Evolutionary conservation across 2,797 vertebrate species (phyloP).

Genomic region (Oreonectes daqikongensis): DNA sequence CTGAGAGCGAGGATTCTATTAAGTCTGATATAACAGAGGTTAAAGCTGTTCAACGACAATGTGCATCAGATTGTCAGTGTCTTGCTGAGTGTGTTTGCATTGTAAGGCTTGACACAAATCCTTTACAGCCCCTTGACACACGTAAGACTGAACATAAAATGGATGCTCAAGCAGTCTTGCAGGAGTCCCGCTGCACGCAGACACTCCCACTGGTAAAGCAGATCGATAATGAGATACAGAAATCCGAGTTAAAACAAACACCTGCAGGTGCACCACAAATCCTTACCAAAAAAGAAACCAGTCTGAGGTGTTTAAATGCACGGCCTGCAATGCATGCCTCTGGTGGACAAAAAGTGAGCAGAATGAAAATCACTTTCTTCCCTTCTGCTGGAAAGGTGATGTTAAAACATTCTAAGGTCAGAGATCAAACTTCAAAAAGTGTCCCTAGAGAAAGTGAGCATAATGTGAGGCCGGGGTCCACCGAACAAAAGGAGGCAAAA

Average conservation of each 20-base stretch:
- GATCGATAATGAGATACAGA: neutral
- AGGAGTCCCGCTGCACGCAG: neutral
- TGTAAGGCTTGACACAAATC: constrained; percentile 4
- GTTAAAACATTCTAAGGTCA: constrained; percentile 27
- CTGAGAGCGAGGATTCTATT: constrained; percentile 47
- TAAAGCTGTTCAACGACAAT: neutral
- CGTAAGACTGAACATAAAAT: neutral
- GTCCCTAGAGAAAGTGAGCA: neutral
- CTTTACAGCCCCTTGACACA: neutral
- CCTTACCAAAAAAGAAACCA: constrained; percentile 51
- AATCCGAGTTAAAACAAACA: neutral
- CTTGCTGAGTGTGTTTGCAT: neutral
- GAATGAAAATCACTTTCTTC: constrained; percentile 76
- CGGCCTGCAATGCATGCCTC: neutral
- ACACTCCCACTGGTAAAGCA: neutral
- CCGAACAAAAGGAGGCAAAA: neutral
- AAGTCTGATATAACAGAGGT: constrained; percentile 16
- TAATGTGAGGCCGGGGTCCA: neutral
- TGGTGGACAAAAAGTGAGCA: constrained; percentile 63
- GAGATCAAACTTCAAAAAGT: neutral
- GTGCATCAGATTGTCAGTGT: neutral
- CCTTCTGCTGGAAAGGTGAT: constrained; percentile 62
- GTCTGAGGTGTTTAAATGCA: constrained; percentile 44
- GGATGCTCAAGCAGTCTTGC: neutral
- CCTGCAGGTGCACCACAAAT: neutral